Percentiles rank a stretch among this genome's conserved stretches.
Conservation (phyloP, 1,140 invertebrate genomes). For the Tetragnatha versicolor region DNA sequence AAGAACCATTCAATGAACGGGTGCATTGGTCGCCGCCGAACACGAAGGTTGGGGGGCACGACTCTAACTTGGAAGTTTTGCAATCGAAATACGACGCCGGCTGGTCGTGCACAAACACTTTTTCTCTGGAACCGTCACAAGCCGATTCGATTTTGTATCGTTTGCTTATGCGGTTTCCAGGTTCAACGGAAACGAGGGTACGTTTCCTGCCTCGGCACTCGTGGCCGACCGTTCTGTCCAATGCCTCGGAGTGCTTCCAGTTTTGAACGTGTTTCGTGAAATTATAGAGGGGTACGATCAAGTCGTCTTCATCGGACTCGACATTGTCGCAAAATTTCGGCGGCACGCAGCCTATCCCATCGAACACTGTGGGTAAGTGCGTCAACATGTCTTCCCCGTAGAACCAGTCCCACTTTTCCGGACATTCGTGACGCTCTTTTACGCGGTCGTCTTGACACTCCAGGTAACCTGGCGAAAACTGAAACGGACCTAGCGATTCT, state of each 20-base stretch:
- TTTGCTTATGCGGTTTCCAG: not conserved
- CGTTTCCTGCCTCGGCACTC: not conserved
- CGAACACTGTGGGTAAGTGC: not conserved
- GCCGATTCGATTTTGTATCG: not conserved
- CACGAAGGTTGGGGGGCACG: not conserved
- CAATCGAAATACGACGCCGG: not conserved
- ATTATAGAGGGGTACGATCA: not conserved
- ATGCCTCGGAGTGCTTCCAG: not conserved
- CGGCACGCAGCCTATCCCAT: not conserved
- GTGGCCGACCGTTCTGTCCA: not conserved
- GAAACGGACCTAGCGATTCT: not conserved
- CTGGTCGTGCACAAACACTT: not conserved
- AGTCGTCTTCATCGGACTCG: not conserved
- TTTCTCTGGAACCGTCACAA: not conserved
- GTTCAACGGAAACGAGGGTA: not conserved
- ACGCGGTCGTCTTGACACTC: not conserved
- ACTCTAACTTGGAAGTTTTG: not conserved
- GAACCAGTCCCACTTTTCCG: not conserved
- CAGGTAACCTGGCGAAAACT: not conserved
- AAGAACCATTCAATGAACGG: not conserved
- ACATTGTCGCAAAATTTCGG: conserved; percentile 9
- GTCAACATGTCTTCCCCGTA: not conserved
- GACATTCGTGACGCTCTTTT: not conserved
- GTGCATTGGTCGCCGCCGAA: not conserved
- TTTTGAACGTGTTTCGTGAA: conserved; percentile 8